Conservation (phyloP, 2,888 invertebrate species). For the Chironomus riparius region DNA sequence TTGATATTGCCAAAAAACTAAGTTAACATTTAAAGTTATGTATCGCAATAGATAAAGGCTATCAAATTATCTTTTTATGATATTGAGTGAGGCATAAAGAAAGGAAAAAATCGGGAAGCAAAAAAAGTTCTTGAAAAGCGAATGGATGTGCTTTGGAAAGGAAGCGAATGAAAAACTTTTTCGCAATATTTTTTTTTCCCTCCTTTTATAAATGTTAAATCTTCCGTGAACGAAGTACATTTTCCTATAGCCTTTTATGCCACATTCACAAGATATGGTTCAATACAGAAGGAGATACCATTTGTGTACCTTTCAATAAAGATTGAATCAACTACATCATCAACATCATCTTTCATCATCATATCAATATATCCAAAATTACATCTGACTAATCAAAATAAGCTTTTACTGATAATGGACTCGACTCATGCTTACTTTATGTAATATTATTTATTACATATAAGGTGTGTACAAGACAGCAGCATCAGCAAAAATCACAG, state of each 20-base stretch:
- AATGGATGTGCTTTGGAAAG: too few relatives aligned
- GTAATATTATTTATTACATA: background rate
- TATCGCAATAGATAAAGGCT: conserved; percentile 1
- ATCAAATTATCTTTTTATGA: background rate
- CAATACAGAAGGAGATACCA: too few relatives aligned
- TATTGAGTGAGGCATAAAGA: too few relatives aligned
- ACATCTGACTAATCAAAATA: conserved; percentile 9
- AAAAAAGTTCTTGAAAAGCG: too few relatives aligned
- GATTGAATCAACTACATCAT: background rate
- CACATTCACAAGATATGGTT: too few relatives aligned
- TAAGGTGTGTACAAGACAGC: background rate
- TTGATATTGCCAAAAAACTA: too few relatives aligned
- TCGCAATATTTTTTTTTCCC: background rate
- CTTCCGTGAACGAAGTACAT: background rate
- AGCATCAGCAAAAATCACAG: background rate
- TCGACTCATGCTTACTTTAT: background rate
- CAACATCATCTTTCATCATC: background rate
- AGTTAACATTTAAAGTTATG: background rate
- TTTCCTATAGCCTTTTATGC: background rate
- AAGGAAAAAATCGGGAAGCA: too few relatives aligned
- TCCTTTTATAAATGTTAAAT: conserved; percentile 7
- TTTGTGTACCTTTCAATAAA: background rate
- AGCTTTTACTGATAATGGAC: background rate
- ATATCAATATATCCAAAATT: conserved; percentile 9
- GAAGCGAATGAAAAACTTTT: background rate